Evolutionary conservation across 1,140 invertebrate species (phyloP), one percentile per base, ranked within the genome.

Genomic region (Euura saliciscinereae): DNA sequence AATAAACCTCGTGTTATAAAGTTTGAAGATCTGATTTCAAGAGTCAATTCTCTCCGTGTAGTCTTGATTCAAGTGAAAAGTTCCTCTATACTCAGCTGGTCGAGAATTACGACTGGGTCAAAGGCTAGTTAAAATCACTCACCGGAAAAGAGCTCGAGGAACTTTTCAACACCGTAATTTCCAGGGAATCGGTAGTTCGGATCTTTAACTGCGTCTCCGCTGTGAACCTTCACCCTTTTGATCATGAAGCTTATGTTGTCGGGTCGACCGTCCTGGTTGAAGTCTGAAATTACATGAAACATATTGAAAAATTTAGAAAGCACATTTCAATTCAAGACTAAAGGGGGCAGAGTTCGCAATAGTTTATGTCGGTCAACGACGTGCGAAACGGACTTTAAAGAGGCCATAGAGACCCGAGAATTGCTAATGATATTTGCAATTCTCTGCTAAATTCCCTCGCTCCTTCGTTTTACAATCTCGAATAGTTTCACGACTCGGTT

Each of bases 211-310:
- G 94, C 93, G 76, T 96, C 93, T 78, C 91, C 90, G 43, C 95
- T 95, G 86, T 98, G 95, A 13, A 98, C 95, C 88, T 98, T 98
- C 76, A 98, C 96, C 74, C 96, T 90, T 88, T 98, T 98, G 78
- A 98, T 98, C 94, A 98, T 97, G 84, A 98, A 98, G 69, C 94
- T 96, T 77, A 98, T 97, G 84, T 97, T 96, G 85, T 98, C 97
- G 2, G 95, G 90, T 83, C 93, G 92, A 3, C 95, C 95, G 84
- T 98, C 96, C 86, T 94, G 93, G 88, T 98, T 96, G 84, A 98
- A 98, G 90, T 98, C 97, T 97, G 88, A 75, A 90, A 91, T 77
- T 77, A 80, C 80, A 77, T 11, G 46, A 51, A 7, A 11, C 6
- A 1, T 1, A 51, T 51, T 51, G n/a, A n/a, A n/a, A n/a, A n/a